Evolutionary conservation across 1,140 invertebrate genomes (phyloP).

Genomic region (Drosophila melanica): DNA sequence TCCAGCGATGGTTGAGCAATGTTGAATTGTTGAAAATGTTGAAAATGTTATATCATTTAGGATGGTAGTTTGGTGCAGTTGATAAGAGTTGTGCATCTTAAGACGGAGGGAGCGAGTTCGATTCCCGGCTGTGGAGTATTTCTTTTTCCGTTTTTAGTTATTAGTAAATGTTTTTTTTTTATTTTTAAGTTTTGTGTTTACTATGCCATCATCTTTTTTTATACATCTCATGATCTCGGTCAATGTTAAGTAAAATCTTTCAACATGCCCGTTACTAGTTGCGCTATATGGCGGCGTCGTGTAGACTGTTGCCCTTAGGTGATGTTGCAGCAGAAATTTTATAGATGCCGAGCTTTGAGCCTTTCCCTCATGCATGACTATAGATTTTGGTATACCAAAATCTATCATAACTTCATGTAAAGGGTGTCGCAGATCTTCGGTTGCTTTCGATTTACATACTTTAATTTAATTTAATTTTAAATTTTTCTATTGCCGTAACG

Average conservation of each 20-base stretch:
- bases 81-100: no score
- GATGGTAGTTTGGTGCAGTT: no score
- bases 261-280: slow-evolving; percentile 1
- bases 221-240: not conserved
- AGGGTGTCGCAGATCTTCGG: not conserved
- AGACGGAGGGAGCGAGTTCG: no score
- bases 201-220: not conserved
- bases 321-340: not conserved
- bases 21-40: no score
- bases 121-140: no score
- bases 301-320: slow-evolving; percentile 1
- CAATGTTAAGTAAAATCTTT: slow-evolving; percentile 17
- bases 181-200: no score
- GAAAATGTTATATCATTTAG: no score
- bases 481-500: not conserved
- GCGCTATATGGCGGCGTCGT: slow-evolving; percentile 13
- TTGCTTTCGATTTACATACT: no score
- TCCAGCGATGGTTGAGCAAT: no score
- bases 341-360: no score
- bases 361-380: not conserved
- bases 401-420: not conserved
- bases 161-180: no score
- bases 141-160: no score
- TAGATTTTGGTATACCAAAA: not conserved
- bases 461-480: not conserved